These are phyloP conservation scores for Sphaerophoria rueppellii DNA, from an alignment of 2,888 invertebrate species.

Conservation along the genomic window DNA sequence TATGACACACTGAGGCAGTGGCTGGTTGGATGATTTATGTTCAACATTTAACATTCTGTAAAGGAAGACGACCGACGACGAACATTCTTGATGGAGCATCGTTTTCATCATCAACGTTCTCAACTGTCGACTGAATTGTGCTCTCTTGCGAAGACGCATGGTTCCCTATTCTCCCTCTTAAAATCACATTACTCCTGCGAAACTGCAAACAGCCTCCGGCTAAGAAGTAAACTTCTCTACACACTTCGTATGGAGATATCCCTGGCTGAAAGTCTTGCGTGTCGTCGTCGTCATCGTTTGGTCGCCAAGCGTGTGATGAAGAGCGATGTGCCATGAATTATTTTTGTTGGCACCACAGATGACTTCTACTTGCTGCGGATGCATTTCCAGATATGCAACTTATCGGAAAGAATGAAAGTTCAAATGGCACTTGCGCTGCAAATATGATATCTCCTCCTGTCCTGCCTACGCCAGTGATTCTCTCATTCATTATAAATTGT, in stretches of 20 bases:
- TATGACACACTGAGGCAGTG: slow-evolving; percentile 67
- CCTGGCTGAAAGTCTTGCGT: not conserved
- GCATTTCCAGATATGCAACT: slow-evolving; percentile 14
- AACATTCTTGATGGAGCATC: slow-evolving; percentile 66
- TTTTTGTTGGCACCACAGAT: slow-evolving; percentile 62
- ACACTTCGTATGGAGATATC: slow-evolving; percentile 13
- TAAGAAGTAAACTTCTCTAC: slow-evolving; percentile 45
- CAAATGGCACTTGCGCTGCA: slow-evolving; percentile 65
- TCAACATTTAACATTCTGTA: slow-evolving; percentile 72
- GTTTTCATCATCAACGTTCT: slow-evolving; percentile 57
- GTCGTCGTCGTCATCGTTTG: not conserved
- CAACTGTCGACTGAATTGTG: not conserved
- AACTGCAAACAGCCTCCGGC: slow-evolving; percentile 60
- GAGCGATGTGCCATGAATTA: slow-evolving; percentile 71
- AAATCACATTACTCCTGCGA: slow-evolving; percentile 57
- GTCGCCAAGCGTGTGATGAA: slow-evolving; percentile 62
- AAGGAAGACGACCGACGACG: slow-evolving; percentile 37
- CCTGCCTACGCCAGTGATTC: slow-evolving; percentile 26
- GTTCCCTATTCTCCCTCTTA: slow-evolving; percentile 30
- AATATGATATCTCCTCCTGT: slow-evolving; percentile 23
- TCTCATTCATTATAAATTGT: slow-evolving; percentile 46
- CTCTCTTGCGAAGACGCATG: not conserved
- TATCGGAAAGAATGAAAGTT: slow-evolving; percentile 56
- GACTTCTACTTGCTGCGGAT: slow-evolving; percentile 33
- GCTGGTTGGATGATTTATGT: slow-evolving; percentile 69